Base-by-base conservation (phyloP, 2,888 invertebrate genomes). In the Tricholauxania praeusta region DNA sequence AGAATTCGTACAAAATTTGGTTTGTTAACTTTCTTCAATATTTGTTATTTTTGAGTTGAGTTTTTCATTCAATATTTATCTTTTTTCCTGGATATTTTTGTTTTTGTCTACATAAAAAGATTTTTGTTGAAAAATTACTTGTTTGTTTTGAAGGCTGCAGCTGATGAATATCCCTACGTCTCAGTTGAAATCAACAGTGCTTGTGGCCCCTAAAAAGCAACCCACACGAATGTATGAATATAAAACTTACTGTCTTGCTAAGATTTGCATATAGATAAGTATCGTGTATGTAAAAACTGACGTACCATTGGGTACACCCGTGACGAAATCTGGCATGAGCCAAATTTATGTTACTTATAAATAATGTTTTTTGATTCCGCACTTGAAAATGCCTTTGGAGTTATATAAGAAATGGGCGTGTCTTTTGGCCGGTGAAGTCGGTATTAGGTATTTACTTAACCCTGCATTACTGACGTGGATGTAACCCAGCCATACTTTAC, bases 1-100 rank as follows among this genome's bases (percentile, higher is more conserved):
- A 10, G 39, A 39, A 39, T 39, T 39, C 39, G 10, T 39, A 39
- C 39, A 39, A 39, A 32, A 39, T 7, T 39, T 10, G 7, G 39
- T 7, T 39, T 32, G 14, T 60, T 63, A 53, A 22, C 14, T 19
- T 67, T 67, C 39, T 53, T 7, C 47, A 60, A n/a, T 51, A 52
- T 66, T 72, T 52, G 72, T 63, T 72, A 73, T 76, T 73, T 73
- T 74, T 76, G 73, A 72, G 73, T 39, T 39, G 39, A 39, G 39
- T 39, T 39, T 39, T 39, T 3, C 3, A 19, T 55, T 55, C 22
- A 28, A 55, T 57, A 15, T 57, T 57, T 57, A 57, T 19, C 19
- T 28, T 57, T 57, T 57, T 57, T 57, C 6, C 22, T 22, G 4
- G 3, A 55, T 19, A 19, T 55, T n/a, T 57, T 22, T 28, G 10